phyloP scores from a whole-genome alignment of 2,888 invertebrate genomes.

The Alentia gelatinosa region DNA sequence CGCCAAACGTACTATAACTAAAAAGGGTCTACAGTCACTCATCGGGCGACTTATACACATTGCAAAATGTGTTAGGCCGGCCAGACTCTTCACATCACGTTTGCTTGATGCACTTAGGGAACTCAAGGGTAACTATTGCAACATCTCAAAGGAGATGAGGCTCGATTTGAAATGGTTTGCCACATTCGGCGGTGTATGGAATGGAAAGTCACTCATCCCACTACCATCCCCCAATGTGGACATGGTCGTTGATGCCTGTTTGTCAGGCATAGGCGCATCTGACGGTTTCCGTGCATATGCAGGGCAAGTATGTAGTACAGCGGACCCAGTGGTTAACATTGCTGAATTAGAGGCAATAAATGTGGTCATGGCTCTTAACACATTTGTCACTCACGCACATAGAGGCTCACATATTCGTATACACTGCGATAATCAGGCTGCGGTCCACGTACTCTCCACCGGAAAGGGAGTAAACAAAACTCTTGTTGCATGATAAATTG shows the following conservation, averaged over 20 bases:
- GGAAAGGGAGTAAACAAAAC: neutral
- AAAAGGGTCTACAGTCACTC: neutral
- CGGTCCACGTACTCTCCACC: neutral
- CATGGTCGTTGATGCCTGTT: neutral
- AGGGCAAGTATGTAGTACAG: neutral
- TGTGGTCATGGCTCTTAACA: neutral
- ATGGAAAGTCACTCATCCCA: neutral
- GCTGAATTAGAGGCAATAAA: neutral
- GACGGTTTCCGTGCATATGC: neutral
- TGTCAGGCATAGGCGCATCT: neutral
- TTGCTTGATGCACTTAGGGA: neutral
- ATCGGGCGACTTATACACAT: neutral
- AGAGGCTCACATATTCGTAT: neutral
- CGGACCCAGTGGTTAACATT: neutral
- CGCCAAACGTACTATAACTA: neutral
- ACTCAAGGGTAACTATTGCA: no score
- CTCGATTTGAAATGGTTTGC: neutral
- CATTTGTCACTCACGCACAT: neutral
- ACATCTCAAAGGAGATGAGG: neutral
- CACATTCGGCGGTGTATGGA: neutral
- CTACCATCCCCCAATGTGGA: neutral
- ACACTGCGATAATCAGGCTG: neutral
- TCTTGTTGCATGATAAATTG: no score
- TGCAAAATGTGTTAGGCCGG: neutral
- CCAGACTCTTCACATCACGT: neutral